These are phyloP conservation scores for Porites australiensis DNA, from an alignment of 64 coral and sea anemone genomes.

Conservation along the genomic window DNA sequence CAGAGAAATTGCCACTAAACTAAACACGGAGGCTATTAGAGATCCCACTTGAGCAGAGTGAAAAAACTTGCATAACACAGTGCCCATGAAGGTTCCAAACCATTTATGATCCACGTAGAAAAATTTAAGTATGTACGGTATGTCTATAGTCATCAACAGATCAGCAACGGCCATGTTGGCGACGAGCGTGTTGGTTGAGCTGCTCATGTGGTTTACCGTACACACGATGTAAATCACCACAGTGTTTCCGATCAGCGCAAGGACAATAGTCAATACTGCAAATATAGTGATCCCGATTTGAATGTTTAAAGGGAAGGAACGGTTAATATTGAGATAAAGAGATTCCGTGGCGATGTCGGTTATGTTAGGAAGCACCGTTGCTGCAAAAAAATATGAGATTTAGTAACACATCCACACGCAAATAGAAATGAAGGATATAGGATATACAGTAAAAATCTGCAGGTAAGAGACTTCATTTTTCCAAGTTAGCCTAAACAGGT, in stretches of 20 bases:
- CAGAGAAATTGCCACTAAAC: conserved; percentile 63
- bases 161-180: conserved; percentile 80
- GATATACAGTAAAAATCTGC: too few relatives aligned
- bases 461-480: too few relatives aligned
- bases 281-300: conserved; percentile 58
- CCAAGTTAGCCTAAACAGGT: too few relatives aligned
- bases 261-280: conserved; percentile 11
- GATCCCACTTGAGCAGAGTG: conserved; percentile 68
- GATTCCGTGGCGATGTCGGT: neutral
- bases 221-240: conserved; percentile 60
- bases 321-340: neutral
- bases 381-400: neutral
- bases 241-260: conserved; percentile 40
- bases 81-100: conserved; percentile 67
- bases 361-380: neutral
- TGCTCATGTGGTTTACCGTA: conserved; percentile 71
- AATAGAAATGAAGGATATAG: too few relatives aligned
- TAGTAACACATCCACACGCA: too few relatives aligned
- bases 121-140: conserved; percentile 79
- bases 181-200: conserved; percentile 71
- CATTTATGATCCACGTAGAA: conserved; percentile 31
- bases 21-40: conserved; percentile 50
- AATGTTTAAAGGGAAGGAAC: conserved; percentile 3
- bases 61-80: conserved; percentile 52
- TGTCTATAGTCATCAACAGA: conserved; percentile 66